Evolutionary conservation across 2,797 vertebrate species (phyloP).

Genomic region (Poeciliopsis presidionis): DNA sequence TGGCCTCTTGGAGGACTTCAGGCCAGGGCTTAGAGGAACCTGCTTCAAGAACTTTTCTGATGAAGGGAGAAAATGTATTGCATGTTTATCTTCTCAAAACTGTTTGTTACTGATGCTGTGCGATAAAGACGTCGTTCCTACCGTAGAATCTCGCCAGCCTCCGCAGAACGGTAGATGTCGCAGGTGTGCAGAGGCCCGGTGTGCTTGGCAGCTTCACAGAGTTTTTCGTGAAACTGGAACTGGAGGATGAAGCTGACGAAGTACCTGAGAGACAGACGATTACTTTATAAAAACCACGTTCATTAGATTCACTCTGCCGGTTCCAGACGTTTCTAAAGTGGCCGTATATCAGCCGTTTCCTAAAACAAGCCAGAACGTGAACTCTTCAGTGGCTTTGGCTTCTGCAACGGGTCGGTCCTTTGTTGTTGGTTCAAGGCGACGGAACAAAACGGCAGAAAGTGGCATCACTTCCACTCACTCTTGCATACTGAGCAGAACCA

Average conservation of each 20-base stretch:
- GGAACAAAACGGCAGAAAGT: neutral
- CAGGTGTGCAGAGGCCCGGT: constrained; percentile 87
- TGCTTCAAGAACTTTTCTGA: constrained; percentile 83
- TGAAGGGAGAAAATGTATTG: constrained; percentile 5
- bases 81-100: neutral
- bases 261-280: constrained; percentile 81
- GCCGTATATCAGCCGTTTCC: neutral
- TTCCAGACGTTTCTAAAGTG: neutral
- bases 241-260: constrained; percentile 98
- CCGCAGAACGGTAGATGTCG: constrained; percentile 90
- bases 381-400: neutral
- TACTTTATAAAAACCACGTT: neutral
- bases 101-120: neutral
- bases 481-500: neutral
- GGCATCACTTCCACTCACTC: neutral
- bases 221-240: constrained; percentile 96
- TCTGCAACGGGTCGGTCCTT: too few relatives aligned
- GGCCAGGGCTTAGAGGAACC: constrained; percentile 90
- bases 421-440: neutral
- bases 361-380: neutral
- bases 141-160: constrained; percentile 88
- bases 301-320: neutral
- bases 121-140: constrained; percentile 54
- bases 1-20: constrained; percentile 81
- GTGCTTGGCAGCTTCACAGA: constrained; percentile 87